Base-by-base conservation (phyloP, 2,888 invertebrate species). In the Linyphia triangularis region DNA sequence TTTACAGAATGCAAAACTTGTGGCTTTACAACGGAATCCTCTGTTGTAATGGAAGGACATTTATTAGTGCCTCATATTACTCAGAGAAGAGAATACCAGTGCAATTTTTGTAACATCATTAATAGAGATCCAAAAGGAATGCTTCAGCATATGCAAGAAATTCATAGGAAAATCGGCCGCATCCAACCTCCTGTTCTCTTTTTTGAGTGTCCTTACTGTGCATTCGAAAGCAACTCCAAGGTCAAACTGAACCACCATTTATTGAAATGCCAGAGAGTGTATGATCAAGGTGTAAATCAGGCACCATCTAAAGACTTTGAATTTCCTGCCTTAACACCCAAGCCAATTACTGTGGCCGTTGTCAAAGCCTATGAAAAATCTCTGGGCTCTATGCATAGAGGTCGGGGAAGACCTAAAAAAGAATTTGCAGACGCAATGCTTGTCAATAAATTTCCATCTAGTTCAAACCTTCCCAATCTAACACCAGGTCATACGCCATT, bases 151-250 rank as follows among this genome's bases (percentile, higher is more conserved):
- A 97, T 98, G 96, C 96, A 97, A 92, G 95, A 96, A 0, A 96
- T 96, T 92, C 98, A 98, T 93, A 96, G 96, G 91, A 95, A 96
- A 24, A 94, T 96, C 91, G 97, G 97, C 2, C 95, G 96, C 89
- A 93, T 98, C 89, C 97, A 97, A 91, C 95, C 97, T 90, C 96
- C 97, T 0, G 96, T 96, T 26, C 95, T 96, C 0, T 96, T 96
- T 93, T 97, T 97, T 93, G 97, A 97, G 92, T 98, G 98, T 92
- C 96, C 96, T 0, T 96, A 97, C 92, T 98, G 98, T 93, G 96
- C 97, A 0, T 98, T 97, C 92, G 98, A 98, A 93, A 97, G 97
- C 91, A 97, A 97, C 92, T 96, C 97, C 79, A 98, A 97, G 93
- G 96, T 96, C 33, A 97, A 97, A 93, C 93, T 98, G 91, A 96